These are phyloP conservation scores for Sphyrna mokarran DNA, from an alignment of 2,113 vertebrate species.

Conservation along the genomic window DNA sequence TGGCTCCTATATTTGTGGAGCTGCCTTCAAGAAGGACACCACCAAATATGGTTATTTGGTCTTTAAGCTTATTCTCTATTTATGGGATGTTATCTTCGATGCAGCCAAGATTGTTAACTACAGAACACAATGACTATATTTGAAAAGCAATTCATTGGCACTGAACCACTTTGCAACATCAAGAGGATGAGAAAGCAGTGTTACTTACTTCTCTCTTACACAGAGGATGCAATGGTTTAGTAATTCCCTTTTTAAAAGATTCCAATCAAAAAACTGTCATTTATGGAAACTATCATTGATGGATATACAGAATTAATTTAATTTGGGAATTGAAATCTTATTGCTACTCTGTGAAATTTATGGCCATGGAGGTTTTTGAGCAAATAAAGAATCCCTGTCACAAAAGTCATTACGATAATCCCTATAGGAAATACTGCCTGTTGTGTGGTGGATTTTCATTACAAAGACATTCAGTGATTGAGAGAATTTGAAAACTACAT, in stretches of 20 bases:
- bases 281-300: background rate
- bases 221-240: background rate
- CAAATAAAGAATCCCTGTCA: background rate
- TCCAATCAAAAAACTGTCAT: background rate
- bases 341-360: background rate
- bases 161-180: background rate
- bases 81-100: background rate
- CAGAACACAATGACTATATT: background rate
- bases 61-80: background rate
- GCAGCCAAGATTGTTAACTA: background rate
- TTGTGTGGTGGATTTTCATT: background rate
- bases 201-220: background rate
- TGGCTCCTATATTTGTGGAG: background rate
- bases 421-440: background rate
- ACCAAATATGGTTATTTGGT: background rate
- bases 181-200: background rate
- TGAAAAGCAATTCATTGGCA: background rate
- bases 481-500: background rate
- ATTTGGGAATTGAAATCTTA: background rate
- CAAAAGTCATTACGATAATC: background rate
- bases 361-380: background rate
- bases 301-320: background rate
- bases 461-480: background rate
- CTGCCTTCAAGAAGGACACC: background rate
- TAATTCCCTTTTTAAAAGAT: background rate